Base-by-base conservation (phyloP, 2,797 vertebrate species). In the Sebastes cheni region DNA sequence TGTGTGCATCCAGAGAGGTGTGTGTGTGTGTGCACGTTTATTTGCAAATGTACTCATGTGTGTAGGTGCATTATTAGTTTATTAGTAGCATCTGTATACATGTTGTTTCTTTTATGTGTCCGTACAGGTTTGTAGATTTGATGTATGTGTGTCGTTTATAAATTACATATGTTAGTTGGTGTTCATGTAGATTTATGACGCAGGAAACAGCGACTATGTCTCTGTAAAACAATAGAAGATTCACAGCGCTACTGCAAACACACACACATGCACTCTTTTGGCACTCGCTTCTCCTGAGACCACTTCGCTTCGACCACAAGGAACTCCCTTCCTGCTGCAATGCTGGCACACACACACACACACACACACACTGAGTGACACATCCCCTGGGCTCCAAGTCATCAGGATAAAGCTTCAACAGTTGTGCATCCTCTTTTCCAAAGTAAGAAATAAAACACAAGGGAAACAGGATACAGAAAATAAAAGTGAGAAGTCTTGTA, bases 181-280 rank as follows among this genome's bases (percentile, higher is more conserved):
- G 23, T 68, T 50, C 10, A 16, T 81, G 91, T 93, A 95, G 96
- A 97, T 97, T 97, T 97, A 97, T 96, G 81, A 92, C 87, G 73
- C 91, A 96, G 97, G 96, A 97, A 97, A 96, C 95, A 78, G 88
- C 78, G 18, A 78, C 82, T 87, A 75, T 95, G 95, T 94, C 89
- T 93, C 86, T 91, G 86, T 90, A 94, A 93, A 96, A 97, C 96
- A 97, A 97, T 97, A 90, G 96, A 94, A 93, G 95, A 96, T 96
- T 93, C 95, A 93, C 93, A 77, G 91, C 73, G 14, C 89, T 88
- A 20, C 79, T 58, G 79, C 71, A 73, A 58, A 80, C 60, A 75
- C 74, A 80, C 76, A 80, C 54, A 66, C 39, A 72, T 29, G 64
- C 59, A 72, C 39, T 69, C 22, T 77, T 82, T 79, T 83, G 75